Base-by-base conservation (phyloP, 1,140 invertebrate genomes). In the Papilio xuthus region DNA sequence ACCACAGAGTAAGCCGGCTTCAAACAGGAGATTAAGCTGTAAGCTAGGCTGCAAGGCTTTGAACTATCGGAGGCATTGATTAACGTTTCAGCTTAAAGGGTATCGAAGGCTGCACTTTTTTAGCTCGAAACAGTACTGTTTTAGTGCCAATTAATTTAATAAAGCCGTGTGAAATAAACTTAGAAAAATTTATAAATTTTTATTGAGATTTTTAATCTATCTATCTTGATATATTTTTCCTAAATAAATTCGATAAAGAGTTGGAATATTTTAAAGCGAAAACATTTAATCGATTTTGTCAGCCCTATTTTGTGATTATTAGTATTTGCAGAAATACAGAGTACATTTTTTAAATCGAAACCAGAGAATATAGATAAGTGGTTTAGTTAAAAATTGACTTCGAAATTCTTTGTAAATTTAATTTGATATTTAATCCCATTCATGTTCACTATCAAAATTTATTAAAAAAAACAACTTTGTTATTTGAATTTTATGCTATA, bases 21-120 rank as follows among this genome's bases (percentile, higher is more conserved):
- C 60, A 67, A 67, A 67, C 60, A 28, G 60, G 60, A 67, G 60
- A 67, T 67, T 67, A 67, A 67, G 60, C 28, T 28, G 60, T 67
- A 28, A 67, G 60, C 60, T 13, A 28, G 26, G 60, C 60, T 67
- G 60, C 60, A 28, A 67, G 26, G 60, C 60, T 67, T 67, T 67
- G 60, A 67, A 67, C 60, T 26, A 67, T 67, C 26, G 60, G 20
- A 67, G 60, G 60, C 60, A 67, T 67, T 67, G 60, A 67, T 67
- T 67, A 67, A 67, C 60, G 60, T 67, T 28, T 13, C 60, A 67
- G 60, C 60, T 67, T 67, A 67, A 28, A 28, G n/a, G 18, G 60
- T 67, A 67, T 67, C 23, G 60, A 63, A 63, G 60, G 23, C 26
- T 67, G 60, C 60, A 67, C 23, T 67, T 67, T 67, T 63, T 67